phyloP scores from a whole-genome alignment of 2,797 vertebrate species.

The Anguilla megastoma region DNA sequence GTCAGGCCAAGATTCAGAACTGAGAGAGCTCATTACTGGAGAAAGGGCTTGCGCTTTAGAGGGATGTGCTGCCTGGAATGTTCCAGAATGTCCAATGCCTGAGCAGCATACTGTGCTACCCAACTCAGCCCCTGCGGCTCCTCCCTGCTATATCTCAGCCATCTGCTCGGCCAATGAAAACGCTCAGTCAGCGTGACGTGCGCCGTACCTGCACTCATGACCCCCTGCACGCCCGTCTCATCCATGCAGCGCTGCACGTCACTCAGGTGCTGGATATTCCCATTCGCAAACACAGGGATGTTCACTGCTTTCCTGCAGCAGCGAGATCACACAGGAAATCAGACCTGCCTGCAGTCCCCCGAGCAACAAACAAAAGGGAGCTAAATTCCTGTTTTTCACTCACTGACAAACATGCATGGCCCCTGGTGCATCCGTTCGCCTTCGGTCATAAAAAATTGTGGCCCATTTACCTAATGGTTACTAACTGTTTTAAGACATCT shows the following conservation, averaged over 20 bases:
- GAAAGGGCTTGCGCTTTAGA: not conserved
- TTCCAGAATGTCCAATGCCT: not conserved
- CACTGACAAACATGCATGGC: not conserved
- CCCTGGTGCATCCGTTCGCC: not conserved
- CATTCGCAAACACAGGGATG: slow-evolving; percentile 96
- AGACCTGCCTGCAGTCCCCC: not conserved
- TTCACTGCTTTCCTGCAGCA: slow-evolving; percentile 80
- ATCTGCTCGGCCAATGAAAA: not conserved
- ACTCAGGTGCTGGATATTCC: slow-evolving; percentile 90
- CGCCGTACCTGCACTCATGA: slow-evolving; percentile 91
- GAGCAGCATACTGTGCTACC: not conserved
- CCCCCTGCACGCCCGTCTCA: slow-evolving; percentile 90
- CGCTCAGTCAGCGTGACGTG: not conserved
- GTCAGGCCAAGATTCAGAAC: not conserved
- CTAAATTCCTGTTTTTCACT: not conserved
- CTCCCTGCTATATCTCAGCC: not conserved
- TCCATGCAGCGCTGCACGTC: slow-evolving; percentile 90
- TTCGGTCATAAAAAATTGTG: not conserved
- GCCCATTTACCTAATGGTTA: not conserved
- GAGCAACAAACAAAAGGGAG: not conserved
- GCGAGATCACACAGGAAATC: not conserved
- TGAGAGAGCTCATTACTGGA: not conserved
- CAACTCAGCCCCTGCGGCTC: not conserved
- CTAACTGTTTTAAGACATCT: not conserved
- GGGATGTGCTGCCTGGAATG: not conserved